Percentiles rank a stretch among this genome's conserved stretches.
These are phyloP conservation scores for Neolamprologus variostigma DNA, from an alignment of 2,113 vertebrate species.

Conservation along the genomic window DNA sequence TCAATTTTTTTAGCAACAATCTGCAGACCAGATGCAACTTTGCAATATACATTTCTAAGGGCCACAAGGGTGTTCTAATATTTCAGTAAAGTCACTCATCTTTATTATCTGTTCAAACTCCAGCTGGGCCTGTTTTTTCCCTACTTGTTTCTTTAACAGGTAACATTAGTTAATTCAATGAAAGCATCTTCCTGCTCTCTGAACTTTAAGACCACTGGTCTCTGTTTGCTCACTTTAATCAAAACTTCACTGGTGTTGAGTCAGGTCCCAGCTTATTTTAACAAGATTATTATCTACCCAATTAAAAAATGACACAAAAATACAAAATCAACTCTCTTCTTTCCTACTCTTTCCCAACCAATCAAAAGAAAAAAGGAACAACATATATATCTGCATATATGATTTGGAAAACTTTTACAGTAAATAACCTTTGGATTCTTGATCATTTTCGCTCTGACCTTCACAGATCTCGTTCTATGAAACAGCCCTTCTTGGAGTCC, in stretches of 20 bases:
- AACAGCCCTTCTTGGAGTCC: neutral
- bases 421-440: neutral
- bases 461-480: neutral
- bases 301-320: neutral
- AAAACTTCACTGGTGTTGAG: neutral
- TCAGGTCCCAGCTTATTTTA: neutral
- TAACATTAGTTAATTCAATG: neutral
- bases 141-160: neutral
- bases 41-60: neutral
- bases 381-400: neutral
- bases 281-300: neutral
- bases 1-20: neutral
- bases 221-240: neutral
- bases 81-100: neutral
- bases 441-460: neutral
- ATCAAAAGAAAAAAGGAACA: neutral
- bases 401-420: neutral
- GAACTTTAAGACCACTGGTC: neutral
- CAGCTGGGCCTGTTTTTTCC: neutral
- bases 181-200: neutral
- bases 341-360: rapidly evolving
- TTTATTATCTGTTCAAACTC: neutral
- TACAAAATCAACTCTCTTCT: neutral
- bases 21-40: neutral
- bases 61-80: neutral